A percentile compares a stretch with the other conserved stretches of the same genome.
Evolutionary conservation across 2,113 vertebrate species (phyloP).

Genomic region (Antechinus stuartii): DNA sequence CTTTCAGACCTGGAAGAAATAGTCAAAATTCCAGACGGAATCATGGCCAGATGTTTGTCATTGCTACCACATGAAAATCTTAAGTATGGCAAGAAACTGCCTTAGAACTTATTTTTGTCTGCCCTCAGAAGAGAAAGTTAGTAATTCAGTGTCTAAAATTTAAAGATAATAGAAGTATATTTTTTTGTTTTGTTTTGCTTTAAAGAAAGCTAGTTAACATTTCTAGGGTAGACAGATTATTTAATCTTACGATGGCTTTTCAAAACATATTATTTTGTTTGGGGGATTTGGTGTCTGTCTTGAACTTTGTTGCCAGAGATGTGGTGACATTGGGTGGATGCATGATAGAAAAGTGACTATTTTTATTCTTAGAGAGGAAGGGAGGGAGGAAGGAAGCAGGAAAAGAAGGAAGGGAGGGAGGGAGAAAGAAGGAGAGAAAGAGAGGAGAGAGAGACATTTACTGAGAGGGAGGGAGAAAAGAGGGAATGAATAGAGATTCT

Average conservation of each 20-base stretch:
- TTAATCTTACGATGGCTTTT: constrained; percentile 51
- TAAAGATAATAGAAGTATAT: constrained; percentile 54
- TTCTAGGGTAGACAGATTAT: constrained; percentile 50
- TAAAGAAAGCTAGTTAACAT: constrained; percentile 64
- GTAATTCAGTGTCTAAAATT: constrained; percentile 78
- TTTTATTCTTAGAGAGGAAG: constrained; percentile 43
- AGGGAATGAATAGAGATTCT: background rate
- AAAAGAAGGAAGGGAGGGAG: background rate
- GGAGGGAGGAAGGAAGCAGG: background rate
- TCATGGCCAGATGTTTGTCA: constrained; percentile 84
- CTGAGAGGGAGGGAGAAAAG: background rate
- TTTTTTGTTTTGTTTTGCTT: constrained; percentile 32
- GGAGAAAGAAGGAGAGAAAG: too few relatives aligned
- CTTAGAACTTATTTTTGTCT: constrained; percentile 78
- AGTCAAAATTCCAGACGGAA: constrained; percentile 83
- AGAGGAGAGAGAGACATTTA: background rate
- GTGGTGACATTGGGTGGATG: constrained; percentile 71
- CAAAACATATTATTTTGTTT: constrained; percentile 79
- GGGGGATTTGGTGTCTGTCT: constrained; percentile 39
- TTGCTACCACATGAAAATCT: constrained; percentile 73
- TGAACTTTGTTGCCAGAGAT: constrained; percentile 59
- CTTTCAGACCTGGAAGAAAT: constrained; percentile 79
- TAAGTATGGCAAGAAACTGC: constrained; percentile 84
- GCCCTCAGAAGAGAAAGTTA: constrained; percentile 81
- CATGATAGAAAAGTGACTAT: constrained; percentile 39